Conservation (phyloP, 2,113 vertebrate species). For the Regulus satrapa region DNA sequence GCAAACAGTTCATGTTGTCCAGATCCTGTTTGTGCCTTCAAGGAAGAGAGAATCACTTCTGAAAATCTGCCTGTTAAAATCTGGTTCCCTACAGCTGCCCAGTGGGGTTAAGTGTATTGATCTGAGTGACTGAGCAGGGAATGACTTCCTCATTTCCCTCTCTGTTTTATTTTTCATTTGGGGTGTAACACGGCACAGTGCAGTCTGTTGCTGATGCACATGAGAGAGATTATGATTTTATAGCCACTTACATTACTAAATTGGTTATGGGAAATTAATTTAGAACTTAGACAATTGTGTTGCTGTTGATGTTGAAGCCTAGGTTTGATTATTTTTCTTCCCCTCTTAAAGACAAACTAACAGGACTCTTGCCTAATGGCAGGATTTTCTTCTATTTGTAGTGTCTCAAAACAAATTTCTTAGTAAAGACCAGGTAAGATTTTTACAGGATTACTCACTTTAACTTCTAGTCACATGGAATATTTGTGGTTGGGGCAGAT, state of each 20-base stretch:
- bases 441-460: neutral
- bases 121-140: conserved; percentile 38
- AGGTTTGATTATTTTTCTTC: neutral
- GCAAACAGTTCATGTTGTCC: neutral
- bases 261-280: conserved; percentile 51
- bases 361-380: neutral
- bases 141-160: conserved; percentile 2
- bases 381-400: neutral
- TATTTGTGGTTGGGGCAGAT: neutral
- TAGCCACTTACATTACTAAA: conserved; percentile 26
- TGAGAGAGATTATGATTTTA: conserved; percentile 42
- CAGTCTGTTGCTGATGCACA: conserved; percentile 24
- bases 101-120: neutral
- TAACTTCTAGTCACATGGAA: neutral
- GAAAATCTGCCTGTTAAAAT: neutral
- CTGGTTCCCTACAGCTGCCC: neutral
- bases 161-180: conserved; percentile 32
- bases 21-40: neutral
- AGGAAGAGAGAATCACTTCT: neutral
- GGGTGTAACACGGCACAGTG: neutral
- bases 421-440: neutral
- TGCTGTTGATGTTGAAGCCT: neutral
- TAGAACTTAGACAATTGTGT: conserved; percentile 13
- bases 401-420: neutral
- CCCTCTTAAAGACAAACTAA: neutral